Evolutionary conservation across 2,888 invertebrate species (phyloP).

Genomic region (Xestia sexstrigata): DNA sequence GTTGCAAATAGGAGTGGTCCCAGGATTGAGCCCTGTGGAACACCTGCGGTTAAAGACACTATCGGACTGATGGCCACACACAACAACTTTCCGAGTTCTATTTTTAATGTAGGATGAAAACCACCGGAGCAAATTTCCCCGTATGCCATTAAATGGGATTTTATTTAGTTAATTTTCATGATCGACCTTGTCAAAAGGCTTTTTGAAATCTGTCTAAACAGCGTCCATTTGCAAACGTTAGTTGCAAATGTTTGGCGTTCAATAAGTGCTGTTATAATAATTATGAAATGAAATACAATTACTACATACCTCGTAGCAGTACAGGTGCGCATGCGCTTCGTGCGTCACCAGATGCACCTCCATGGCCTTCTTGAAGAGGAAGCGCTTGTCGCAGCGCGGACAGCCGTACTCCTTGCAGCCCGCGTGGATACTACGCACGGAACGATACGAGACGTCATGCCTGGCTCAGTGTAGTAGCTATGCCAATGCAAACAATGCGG

Average conservation of each 20-base stretch:
- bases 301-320: conserved; percentile 79
- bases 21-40: no score
- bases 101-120: neutral
- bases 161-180: neutral
- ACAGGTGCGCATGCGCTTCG: conserved; percentile 77
- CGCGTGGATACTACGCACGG: conserved; percentile 78
- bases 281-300: neutral
- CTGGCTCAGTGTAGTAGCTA: no score
- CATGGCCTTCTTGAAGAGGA: conserved; percentile 85
- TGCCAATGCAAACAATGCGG: no score
- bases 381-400: conserved; percentile 78
- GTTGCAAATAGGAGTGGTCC: no score
- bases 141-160: neutral
- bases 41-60: no score
- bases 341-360: conserved; percentile 83
- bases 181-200: neutral
- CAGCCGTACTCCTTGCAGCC: conserved; percentile 85
- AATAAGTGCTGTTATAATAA: no score
- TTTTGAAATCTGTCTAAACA: no score
- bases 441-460: no score
- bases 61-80: neutral
- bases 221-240: no score
- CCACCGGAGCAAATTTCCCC: neutral
- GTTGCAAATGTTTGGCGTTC: no score
- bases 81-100: neutral